Evolutionary conservation across 2,113 vertebrate genomes (phyloP), one percentile per base, ranked within the genome.

Genomic region (Percopsis transmontana): DNA sequence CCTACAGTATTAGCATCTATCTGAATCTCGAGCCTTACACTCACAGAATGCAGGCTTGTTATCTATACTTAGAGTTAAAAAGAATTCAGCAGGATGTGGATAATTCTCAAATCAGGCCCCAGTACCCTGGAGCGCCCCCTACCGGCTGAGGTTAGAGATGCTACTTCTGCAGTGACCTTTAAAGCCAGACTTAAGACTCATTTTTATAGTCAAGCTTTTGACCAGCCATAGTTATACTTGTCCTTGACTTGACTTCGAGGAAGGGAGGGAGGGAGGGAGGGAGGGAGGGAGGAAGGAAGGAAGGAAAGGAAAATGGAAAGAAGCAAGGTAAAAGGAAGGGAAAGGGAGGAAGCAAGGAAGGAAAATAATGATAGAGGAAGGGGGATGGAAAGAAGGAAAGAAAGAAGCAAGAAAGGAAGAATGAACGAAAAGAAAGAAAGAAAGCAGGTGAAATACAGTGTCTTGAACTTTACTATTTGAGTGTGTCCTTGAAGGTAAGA

Each of bases 401-500:
- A 42, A 58, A 11, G 19, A 38, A 16, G 14, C 9, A 52, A 14
- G 40, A 55, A 65, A 5, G 16, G 16, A 41, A 13, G 39, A 15
- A 39, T 9, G 54, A 57, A 57, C 5, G n/a, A 58, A 16, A 47
- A 24, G 12, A 44, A 69, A 69, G 42, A 15, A 33, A 33, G 27
- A 33, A 33, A 33, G 27, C 5, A 33, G 8, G 5, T 6, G 44
- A 16, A 20, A 60, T 39, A 67, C 48, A 62, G 23, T 47, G 33
- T 38, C 40, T 55, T 59, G 47, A 11, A 67, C 41, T 53, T 38
- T 59, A 18, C 57, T 58, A 67, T 48, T 7, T 1, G 54, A 72
- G 75, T 75, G 63, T 68, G 80, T 44, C 47, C 77, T 71, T 82
- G 68, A 84, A 76, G 54, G 44, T 68, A 79, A 82, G 80, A 80